Base-by-base conservation (phyloP, 2,888 invertebrate species). In the Herminia tarsipennalis region DNA sequence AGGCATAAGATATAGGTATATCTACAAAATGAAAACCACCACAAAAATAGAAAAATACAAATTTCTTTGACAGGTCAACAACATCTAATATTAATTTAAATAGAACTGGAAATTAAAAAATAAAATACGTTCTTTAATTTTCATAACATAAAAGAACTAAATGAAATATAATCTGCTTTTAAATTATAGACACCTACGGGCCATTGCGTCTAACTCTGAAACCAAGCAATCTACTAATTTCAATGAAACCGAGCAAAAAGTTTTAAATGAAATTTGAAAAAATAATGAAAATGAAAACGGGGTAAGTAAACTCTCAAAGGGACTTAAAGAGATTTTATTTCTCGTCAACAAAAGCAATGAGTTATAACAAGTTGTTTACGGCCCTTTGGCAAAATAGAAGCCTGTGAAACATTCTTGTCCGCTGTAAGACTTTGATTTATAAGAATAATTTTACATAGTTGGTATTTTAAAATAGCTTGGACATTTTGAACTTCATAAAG, bases 251-350 rank as follows among this genome's bases (percentile, higher is more conserved):
- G 5, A 12, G 14, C 12, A 40, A 52, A 53, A 41, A 37, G n/a
- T 40, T 52, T 40, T 2, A 6, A 17, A 22, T 18, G 2, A 32
- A 40, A 27, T 34, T 22, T 27, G 29, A 22, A 25, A 24, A 16
- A 44, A 33, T 44, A 38, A 22, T 22, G 17, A 27, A 51, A 48
- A 42, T 30, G n/a, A 32, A 62, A 30, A 43, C 35, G 14, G 3
- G 25, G 25, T 30, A 10, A 30, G 12, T 10, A 10, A 10, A 17
- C 25, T 8, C 24, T 27, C 28, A 13, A 52, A 52, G 12, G 22
- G 24, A 4, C 43, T 41, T 45, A 21, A 41, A 40, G 28, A 51
- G 30, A 49, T 58, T 47, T 42, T 35, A 42, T 56, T 49, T 35
- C 44, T 37, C 40, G 10, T 27, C n/a, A 56, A 61, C 25, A 51